Evolutionary conservation across 2,888 invertebrate species (phyloP).

Genomic region (Linnaemya vulpina): DNA sequence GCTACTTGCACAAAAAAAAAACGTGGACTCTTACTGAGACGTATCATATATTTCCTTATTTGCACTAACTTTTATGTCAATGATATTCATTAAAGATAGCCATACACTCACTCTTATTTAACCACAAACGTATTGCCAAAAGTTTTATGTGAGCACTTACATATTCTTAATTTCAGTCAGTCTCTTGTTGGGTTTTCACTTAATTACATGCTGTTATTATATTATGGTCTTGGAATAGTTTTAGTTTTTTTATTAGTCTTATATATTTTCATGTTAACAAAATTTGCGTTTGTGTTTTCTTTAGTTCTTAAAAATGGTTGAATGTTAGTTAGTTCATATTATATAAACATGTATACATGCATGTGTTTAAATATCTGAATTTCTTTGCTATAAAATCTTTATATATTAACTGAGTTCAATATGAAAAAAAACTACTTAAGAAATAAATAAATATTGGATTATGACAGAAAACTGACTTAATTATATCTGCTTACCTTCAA

Average conservation of each 20-base stretch:
- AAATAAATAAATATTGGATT: too few species aligned
- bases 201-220: constrained; percentile 29
- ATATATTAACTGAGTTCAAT: neutral
- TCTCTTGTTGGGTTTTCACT: constrained; percentile 21
- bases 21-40: too few species aligned
- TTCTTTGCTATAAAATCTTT: too few species aligned
- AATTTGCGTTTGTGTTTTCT: constrained; percentile 30
- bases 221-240: neutral
- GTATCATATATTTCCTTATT: too few species aligned
- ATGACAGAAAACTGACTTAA: too few species aligned
- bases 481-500: constrained; percentile 88
- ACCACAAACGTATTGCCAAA: neutral
- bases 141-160: constrained; percentile 1
- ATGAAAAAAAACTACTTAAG: too few species aligned
- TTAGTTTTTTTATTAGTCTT: neutral
- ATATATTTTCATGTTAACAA: constrained; percentile 53
- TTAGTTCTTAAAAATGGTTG: constrained; percentile 4
- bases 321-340: neutral
- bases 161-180: constrained; percentile 24
- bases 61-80: too few species aligned
- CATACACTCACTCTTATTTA: too few species aligned
- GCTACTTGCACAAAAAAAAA: too few species aligned
- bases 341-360: neutral
- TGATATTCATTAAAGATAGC: too few species aligned
- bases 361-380: too few species aligned